Conservation (phyloP, 2,888 invertebrate species). For the Gryllus longicercus region DNA sequence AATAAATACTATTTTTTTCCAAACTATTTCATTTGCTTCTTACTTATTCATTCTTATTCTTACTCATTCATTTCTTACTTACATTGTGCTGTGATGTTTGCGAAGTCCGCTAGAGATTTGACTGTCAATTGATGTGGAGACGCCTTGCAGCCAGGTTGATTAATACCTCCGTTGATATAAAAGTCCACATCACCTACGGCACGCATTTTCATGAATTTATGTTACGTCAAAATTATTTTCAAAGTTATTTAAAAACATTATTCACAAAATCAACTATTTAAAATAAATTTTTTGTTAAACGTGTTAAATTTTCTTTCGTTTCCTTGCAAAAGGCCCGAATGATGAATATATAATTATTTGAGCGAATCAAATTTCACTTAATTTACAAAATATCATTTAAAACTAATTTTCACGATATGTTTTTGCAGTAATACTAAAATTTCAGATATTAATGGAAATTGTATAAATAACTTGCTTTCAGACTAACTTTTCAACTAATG, state of each 20-base stretch:
- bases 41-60: neutral
- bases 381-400: too few relatives aligned
- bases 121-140: neutral
- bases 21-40: too few relatives aligned
- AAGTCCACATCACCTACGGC: conserved; percentile 57
- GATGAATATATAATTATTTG: too few relatives aligned
- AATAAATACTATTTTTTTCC: too few relatives aligned
- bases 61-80: neutral
- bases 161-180: conserved; percentile 65
- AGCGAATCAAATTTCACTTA: too few relatives aligned
- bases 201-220: neutral
- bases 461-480: too few relatives aligned
- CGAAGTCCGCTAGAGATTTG: neutral
- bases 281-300: neutral
- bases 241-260: neutral
- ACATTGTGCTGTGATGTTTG: conserved; percentile 23
- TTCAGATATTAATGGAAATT: too few relatives aligned
- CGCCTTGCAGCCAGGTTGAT: conserved; percentile 64
- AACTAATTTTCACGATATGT: too few relatives aligned
- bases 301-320: neutral
- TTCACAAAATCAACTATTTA: neutral
- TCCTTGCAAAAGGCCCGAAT: neutral
- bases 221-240: neutral
- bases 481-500: too few relatives aligned
- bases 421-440: too few relatives aligned